A percentile compares a stretch with the other conserved stretches of the same genome.
Evolutionary conservation across 1,140 invertebrate species (phyloP).

Genomic region (Notospermus geniculatus): DNA sequence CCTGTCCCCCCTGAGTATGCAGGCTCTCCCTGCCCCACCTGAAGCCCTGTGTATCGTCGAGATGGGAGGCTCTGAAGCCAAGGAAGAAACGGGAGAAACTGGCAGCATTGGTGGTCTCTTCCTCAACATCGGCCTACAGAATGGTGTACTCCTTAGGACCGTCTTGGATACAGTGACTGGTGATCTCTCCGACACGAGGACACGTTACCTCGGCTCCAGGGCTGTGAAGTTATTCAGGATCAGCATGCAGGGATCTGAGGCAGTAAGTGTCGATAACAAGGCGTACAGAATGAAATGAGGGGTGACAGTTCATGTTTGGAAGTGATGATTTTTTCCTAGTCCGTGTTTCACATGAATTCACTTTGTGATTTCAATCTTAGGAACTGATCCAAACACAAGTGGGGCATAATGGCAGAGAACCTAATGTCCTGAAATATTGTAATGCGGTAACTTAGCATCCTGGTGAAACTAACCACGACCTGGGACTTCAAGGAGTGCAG

Average conservation of each 20-base stretch:
- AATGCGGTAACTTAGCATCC: too few relatives aligned
- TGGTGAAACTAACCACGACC: too few relatives aligned
- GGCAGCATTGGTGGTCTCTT: conserved; percentile 69
- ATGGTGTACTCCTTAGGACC: conserved; percentile 92
- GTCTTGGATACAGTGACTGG: conserved; percentile 96
- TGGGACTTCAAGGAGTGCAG: too few relatives aligned
- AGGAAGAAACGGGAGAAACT: conserved; percentile 58
- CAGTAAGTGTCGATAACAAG: conserved; percentile 63
- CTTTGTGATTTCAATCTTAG: neutral
- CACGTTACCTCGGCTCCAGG: conserved; percentile 89
- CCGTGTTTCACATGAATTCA: neutral
- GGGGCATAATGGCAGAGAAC: too few relatives aligned
- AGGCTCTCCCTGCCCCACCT: conserved; percentile 92
- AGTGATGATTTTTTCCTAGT: neutral
- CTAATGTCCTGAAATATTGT: too few relatives aligned
- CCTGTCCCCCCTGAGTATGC: conserved; percentile 89
- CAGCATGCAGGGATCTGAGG: conserved; percentile 90
- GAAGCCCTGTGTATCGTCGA: conserved; percentile 97
- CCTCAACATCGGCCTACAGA: conserved; percentile 95
- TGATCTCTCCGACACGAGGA: conserved; percentile 94
- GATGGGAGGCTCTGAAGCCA: conserved; percentile 66
- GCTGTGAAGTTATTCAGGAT: conserved; percentile 97
- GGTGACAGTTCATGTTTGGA: neutral
- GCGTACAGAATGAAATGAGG: neutral
- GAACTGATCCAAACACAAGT: conserved; percentile 2